Evolutionary conservation across 2,113 vertebrate species (phyloP).

Genomic region (Mormyrus iriodes): DNA sequence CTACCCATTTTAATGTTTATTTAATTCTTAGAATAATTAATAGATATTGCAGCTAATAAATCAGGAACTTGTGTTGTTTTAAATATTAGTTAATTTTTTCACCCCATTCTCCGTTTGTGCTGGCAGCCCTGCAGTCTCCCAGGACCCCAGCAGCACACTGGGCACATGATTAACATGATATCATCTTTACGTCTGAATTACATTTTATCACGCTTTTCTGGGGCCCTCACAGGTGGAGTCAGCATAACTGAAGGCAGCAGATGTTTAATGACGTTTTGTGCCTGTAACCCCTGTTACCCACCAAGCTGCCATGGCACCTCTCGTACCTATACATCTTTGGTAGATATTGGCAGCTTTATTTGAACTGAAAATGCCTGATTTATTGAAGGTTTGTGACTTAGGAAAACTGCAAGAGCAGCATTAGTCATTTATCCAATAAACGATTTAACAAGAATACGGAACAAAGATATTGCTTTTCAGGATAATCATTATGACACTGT

Average conservation of each 20-base stretch:
- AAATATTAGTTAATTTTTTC: slow-evolving; percentile 43
- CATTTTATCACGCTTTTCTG: slow-evolving; percentile 61
- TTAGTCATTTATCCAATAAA: neutral
- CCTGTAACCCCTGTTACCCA: neutral
- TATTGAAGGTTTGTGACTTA: neutral
- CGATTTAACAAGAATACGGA: neutral
- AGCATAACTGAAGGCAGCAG: slow-evolving; percentile 54
- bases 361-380: neutral
- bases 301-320: neutral
- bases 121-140: slow-evolving; percentile 62
- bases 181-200: slow-evolving; percentile 65
- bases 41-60: slow-evolving; percentile 39
- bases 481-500: neutral
- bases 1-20: neutral
- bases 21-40: neutral
- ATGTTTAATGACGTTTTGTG: slow-evolving; percentile 46
- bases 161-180: slow-evolving; percentile 65
- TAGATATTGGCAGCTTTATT: neutral
- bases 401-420: neutral
- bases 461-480: neutral
- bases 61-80: slow-evolving; percentile 43
- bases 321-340: slow-evolving; percentile 36
- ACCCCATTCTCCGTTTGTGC: slow-evolving; percentile 59
- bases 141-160: slow-evolving; percentile 59
- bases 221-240: slow-evolving; percentile 58